These are phyloP conservation scores for Dorcus hopei DNA, from an alignment of 2,888 invertebrate species.

Conservation along the genomic window DNA sequence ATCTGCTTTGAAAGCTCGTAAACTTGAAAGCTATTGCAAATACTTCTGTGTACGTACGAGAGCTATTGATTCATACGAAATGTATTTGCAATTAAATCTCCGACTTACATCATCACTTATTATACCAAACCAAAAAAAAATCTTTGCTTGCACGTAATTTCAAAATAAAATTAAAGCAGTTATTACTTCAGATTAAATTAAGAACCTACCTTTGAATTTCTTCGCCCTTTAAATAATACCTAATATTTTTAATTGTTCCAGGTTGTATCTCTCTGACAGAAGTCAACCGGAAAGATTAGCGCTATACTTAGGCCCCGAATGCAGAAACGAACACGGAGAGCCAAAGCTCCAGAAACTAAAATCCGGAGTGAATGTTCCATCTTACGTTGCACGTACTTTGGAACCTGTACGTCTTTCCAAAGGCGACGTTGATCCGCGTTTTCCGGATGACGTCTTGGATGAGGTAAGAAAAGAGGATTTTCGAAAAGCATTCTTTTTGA, in stretches of 20 bases:
- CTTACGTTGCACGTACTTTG: constrained; percentile 49
- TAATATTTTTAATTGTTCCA: constrained; percentile 29
- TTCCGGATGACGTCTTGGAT: constrained; percentile 50
- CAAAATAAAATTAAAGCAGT: too few relatives aligned
- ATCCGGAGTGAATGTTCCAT: constrained; percentile 35
- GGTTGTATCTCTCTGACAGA: constrained; percentile 57
- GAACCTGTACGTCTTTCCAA: constrained; percentile 51
- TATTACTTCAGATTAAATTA: too few relatives aligned
- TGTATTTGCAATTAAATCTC: too few relatives aligned
- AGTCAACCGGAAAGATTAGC: constrained; percentile 44
- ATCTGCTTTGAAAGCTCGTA: background rate
- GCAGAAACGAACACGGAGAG: constrained; percentile 36
- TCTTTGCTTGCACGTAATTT: too few relatives aligned
- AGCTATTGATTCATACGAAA: too few relatives aligned
- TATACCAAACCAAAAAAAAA: too few relatives aligned
- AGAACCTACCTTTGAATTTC: too few relatives aligned
- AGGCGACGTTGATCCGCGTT: constrained; percentile 50
- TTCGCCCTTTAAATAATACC: too few relatives aligned
- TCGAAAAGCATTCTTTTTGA: too few relatives aligned
- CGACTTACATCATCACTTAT: too few relatives aligned
- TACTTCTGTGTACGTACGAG: too few relatives aligned
- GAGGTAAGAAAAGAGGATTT: constrained; percentile 34
- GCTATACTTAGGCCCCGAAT: constrained; percentile 45
- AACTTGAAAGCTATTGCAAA: background rate
- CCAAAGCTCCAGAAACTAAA: constrained; percentile 39